Evolutionary conservation across 1,140 invertebrate species (phyloP), one percentile per base, ranked within the genome.

Genomic region (Acromyrmex echinatior): DNA sequence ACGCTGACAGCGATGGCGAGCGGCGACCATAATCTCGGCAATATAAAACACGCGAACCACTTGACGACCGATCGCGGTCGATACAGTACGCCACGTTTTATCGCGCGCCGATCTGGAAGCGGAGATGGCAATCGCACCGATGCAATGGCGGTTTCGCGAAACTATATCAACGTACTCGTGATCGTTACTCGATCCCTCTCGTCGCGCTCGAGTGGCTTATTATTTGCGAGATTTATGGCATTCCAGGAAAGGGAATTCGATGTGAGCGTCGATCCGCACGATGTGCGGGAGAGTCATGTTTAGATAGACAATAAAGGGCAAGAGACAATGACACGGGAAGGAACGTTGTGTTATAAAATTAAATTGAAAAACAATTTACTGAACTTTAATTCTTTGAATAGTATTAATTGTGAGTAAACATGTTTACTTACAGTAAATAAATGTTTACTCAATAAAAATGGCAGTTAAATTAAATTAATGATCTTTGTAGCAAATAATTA

Each of bases 201-300:
- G 65, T 71, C 51, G 79, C 66, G 51, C 66, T 71, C 79, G 51
- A 81, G 53, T 81, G 79, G 79, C 65, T 81, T 81, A 81, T 81
- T 81, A 71, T 81, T 81, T 81, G 66, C 79, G 79, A 81, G 79
- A 81, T 81, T 81, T 81, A 81, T 81, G 35, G 66, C 66, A 28
- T 31, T 45, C 21, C 51, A 2, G 21, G 10, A 3, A 81, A 81
- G 51, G 66, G 51, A 70, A 70, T 81, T 68, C 78, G 65, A 71
- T 28, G 21, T 21, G 7, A 49, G 58, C 39, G 58, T 21, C 39
- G 53, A 76, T 76, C 18, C 73, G 53, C 53, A 39, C 53, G 53
- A 58, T 74, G 63, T 49, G 9, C 58, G 12, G n/a, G n/a, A 45
- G 21, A 70, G n/a, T 21, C 21, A 21, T 35, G 51, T 45, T 79